phyloP scores from a whole-genome alignment of 2,113 vertebrate genomes.

The Hyperopisus bebe region DNA sequence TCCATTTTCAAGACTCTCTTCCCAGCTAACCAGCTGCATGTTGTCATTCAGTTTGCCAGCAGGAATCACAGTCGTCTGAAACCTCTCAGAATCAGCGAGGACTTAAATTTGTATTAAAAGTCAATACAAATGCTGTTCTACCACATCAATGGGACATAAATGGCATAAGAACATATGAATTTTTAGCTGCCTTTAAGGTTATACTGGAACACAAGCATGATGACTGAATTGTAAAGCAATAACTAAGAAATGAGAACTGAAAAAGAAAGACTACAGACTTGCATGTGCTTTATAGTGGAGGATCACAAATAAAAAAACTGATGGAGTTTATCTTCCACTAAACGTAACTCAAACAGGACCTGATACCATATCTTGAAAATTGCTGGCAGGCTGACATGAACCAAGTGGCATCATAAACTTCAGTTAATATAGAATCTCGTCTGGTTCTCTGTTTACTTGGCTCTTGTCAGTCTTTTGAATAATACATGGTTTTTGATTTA shows the following conservation, averaged over 20 bases:
- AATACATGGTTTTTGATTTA: not conserved
- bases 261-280: not conserved
- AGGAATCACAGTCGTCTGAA: not conserved
- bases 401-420: not conserved
- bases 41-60: not conserved
- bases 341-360: not conserved
- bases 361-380: not conserved
- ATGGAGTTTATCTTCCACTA: not conserved
- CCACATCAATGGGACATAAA: not conserved
- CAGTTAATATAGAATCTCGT: not conserved
- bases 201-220: not conserved
- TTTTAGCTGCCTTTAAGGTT: not conserved
- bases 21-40: not conserved
- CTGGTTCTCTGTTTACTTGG: not conserved
- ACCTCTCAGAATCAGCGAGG: not conserved
- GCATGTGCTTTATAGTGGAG: not conserved
- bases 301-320: not conserved
- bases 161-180: not conserved
- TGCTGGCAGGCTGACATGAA: not conserved
- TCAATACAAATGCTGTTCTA: not conserved
- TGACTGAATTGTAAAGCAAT: not conserved
- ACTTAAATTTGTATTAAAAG: not conserved
- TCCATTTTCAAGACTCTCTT: not conserved
- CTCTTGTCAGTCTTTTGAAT: not conserved
- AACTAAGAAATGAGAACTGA: not conserved